A percentile compares a stretch with the other conserved stretches of the same genome.
These are phyloP conservation scores for Agrotis puta DNA, from an alignment of 2,888 invertebrate species.

Conservation along the genomic window DNA sequence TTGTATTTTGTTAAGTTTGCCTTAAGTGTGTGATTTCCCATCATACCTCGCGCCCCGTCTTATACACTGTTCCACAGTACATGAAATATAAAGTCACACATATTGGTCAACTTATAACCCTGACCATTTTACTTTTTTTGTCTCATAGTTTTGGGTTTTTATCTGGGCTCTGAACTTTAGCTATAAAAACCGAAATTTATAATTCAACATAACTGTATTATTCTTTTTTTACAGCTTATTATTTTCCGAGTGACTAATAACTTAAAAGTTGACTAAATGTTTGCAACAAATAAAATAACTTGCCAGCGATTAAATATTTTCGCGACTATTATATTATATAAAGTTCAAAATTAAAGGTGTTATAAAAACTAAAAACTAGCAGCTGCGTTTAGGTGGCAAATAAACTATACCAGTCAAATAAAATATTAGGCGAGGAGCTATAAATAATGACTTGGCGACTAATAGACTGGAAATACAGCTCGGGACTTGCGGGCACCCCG, in stretches of 20 bases:
- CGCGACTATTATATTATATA: conserved; percentile 1
- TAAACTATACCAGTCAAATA: neutral
- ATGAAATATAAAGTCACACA: neutral
- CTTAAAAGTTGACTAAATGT: neutral
- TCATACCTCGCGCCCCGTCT: no score
- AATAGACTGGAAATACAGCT: no score
- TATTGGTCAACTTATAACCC: neutral
- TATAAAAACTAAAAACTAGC: neutral
- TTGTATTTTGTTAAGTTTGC: no score
- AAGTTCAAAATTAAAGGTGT: conserved; percentile 1
- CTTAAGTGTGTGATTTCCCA: no score
- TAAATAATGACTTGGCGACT: no score
- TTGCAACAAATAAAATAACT: no score
- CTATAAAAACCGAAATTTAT: no score
- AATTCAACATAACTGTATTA: no score
- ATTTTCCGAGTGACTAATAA: neutral
- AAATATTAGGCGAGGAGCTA: no score
- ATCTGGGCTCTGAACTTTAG: neutral
- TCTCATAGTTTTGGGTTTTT: neutral
- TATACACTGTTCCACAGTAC: neutral
- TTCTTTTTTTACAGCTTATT: no score
- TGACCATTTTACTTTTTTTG: neutral
- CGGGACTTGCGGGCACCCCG: no score
- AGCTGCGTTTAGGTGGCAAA: neutral
- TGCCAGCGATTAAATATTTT: conserved; percentile 3